Evolutionary conservation across 1,140 invertebrate species (phyloP).

Genomic region (Kradibia gibbosae): DNA sequence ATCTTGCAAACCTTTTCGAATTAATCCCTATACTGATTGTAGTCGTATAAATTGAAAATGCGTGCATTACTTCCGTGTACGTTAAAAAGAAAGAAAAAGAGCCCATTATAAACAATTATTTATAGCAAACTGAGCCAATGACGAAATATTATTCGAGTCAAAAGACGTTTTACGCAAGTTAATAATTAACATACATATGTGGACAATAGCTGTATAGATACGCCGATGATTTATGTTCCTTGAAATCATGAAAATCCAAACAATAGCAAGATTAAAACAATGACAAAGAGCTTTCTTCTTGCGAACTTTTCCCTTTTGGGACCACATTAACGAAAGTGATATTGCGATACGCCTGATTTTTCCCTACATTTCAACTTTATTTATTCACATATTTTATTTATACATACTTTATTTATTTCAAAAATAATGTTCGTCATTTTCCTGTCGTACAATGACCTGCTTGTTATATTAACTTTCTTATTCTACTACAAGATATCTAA

Average conservation of each 20-base stretch:
- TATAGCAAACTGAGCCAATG: not conserved
- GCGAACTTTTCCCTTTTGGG: not conserved
- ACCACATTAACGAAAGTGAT: conserved; percentile 21
- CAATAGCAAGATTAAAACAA: not conserved
- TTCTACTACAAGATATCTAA: not conserved
- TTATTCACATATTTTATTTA: too few relatives aligned
- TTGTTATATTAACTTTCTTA: not conserved
- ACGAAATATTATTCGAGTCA: not conserved
- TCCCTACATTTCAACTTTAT: conserved; percentile 62
- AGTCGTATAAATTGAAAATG: too few relatives aligned
- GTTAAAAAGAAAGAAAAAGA: not conserved
- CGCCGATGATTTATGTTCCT: not conserved
- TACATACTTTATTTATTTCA: too few relatives aligned
- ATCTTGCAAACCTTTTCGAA: too few relatives aligned
- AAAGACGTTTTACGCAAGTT: not conserved
- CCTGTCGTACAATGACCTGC: not conserved
- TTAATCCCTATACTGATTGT: too few relatives aligned
- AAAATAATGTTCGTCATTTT: not conserved
- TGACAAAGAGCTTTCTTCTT: conserved; percentile 15
- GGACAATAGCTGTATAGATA: not conserved
- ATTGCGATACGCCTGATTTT: conserved; percentile 52
- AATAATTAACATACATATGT: not conserved
- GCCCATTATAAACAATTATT: not conserved
- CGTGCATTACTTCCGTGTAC: too few relatives aligned
- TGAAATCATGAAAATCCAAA: not conserved